phyloP scores from a whole-genome alignment of 1,140 invertebrate species.

The Berghia stephanieae region DNA sequence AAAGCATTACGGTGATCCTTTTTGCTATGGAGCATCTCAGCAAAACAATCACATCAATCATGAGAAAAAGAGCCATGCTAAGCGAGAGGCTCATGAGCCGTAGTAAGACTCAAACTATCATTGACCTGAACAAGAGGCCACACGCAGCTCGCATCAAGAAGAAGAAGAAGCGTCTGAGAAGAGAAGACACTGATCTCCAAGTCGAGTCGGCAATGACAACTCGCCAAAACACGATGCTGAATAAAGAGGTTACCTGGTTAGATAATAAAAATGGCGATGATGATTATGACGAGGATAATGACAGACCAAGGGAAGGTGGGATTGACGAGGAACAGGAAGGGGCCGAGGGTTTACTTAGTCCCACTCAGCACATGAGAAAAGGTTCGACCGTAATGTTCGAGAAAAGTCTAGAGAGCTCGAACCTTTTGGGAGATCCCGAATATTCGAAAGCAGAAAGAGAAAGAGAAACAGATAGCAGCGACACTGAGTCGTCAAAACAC shows the following conservation, averaged over 20 bases:
- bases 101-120: neutral
- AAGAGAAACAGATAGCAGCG: too few species aligned
- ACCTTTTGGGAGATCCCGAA: neutral
- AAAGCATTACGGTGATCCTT: neutral
- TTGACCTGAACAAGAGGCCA: constrained; percentile 1
- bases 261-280: neutral
- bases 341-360: too few species aligned
- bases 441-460: neutral
- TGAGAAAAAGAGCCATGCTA: neutral
- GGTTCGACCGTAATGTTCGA: too few species aligned
- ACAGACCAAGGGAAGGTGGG: too few species aligned
- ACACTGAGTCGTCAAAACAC: too few species aligned
- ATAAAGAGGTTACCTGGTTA: too few species aligned
- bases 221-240: too few species aligned
- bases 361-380: too few species aligned
- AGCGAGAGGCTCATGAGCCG: neutral
- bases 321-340: too few species aligned
- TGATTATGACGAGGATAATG: neutral
- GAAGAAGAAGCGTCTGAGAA: neutral
- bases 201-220: too few species aligned
- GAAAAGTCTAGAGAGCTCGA: neutral
- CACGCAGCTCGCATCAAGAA: neutral
- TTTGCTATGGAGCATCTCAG: constrained; percentile 1
- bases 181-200: too few species aligned
- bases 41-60: constrained; percentile 1